Percentiles rank a stretch among this genome's conserved stretches.
Evolutionary conservation across 2,113 vertebrate genomes (phyloP).

Genomic region (Hemicordylus capensis): DNA sequence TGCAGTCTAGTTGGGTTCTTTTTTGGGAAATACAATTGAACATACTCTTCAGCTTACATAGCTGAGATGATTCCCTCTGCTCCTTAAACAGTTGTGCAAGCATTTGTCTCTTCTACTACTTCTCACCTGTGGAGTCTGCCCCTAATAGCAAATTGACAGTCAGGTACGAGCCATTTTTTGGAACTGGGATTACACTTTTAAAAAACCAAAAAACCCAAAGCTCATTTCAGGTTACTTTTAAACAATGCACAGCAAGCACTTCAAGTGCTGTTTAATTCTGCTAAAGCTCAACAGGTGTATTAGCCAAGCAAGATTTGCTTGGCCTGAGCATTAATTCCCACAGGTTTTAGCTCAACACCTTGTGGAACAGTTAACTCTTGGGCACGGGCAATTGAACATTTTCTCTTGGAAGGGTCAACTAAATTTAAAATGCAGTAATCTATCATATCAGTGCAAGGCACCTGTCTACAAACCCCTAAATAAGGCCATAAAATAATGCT

Average conservation of each 20-base stretch:
- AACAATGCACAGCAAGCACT: neutral
- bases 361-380: neutral
- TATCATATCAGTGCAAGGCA: neutral
- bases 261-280: slow-evolving; percentile 10
- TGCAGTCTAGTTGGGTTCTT: slow-evolving; percentile 44
- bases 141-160: neutral
- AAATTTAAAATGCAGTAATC: neutral
- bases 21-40: slow-evolving; percentile 54
- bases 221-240: neutral
- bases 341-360: neutral
- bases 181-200: neutral
- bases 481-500: neutral
- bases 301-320: neutral
- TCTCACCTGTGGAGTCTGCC: slow-evolving; percentile 26
- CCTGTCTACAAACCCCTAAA: neutral
- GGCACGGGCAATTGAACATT: neutral
- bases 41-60: slow-evolving; percentile 25
- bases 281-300: neutral
- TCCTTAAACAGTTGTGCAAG: slow-evolving; percentile 28
- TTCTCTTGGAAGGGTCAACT: neutral
- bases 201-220: no score
- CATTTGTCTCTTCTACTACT: slow-evolving; percentile 17
- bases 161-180: neutral
- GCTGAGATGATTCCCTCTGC: slow-evolving; percentile 29
- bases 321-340: neutral